A percentile compares a stretch with the other conserved stretches of the same genome.
Conservation (phyloP, 2,113 vertebrate genomes). For the Gallinago paraguaiae region DNA sequence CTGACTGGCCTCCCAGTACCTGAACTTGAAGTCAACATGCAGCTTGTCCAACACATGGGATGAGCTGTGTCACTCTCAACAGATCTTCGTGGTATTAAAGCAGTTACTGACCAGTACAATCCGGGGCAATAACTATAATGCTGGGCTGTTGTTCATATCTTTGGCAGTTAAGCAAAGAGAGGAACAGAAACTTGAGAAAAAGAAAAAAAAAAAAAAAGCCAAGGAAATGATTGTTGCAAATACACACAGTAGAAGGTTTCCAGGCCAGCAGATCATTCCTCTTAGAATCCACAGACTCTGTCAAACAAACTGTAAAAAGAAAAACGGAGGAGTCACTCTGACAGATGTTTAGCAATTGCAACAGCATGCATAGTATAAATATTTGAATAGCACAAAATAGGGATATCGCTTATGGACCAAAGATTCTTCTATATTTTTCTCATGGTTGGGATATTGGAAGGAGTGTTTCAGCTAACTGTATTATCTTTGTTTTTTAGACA, state of each 20-base stretch:
- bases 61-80: neutral
- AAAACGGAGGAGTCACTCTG: rapidly evolving
- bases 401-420: neutral
- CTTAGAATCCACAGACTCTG: neutral
- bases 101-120: neutral
- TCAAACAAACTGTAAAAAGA: neutral
- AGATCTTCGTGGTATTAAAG: neutral
- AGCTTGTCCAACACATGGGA: neutral
- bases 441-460: neutral
- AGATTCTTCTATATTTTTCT: neutral
- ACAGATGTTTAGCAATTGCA: neutral
- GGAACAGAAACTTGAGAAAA: neutral
- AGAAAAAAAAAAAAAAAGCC: too few species aligned
- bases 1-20: neutral
- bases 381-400: neutral
- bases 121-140: neutral
- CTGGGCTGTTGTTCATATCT: neutral
- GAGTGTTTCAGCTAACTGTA: neutral
- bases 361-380: neutral
- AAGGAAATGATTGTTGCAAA: neutral
- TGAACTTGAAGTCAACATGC: neutral
- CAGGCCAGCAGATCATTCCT: neutral
- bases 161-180: neutral
- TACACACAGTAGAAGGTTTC: neutral
- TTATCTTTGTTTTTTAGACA: neutral